Percentiles rank a stretch among this genome's conserved stretches.
These are phyloP conservation scores for Brachylomia viminalis DNA, from an alignment of 2,888 invertebrate genomes.

Conservation along the genomic window DNA sequence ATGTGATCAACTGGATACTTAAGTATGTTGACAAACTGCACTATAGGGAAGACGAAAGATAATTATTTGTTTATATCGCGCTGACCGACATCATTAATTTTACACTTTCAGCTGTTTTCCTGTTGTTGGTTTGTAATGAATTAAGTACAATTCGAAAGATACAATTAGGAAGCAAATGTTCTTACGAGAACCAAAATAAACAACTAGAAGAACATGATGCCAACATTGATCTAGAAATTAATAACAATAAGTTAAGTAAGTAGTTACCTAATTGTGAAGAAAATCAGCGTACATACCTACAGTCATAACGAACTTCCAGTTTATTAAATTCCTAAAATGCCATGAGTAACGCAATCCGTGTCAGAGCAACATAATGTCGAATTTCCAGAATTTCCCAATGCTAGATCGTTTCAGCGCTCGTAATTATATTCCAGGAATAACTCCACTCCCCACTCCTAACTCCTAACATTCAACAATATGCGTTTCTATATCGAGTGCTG, in stretches of 20 bases:
- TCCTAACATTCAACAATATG: conserved; percentile 55
- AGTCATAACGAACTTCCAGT: conserved; percentile 9
- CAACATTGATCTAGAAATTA: neutral
- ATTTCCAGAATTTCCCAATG: conserved; percentile 40
- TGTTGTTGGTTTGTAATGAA: neutral
- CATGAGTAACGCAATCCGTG: conserved; percentile 32
- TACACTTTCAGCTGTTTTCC: neutral
- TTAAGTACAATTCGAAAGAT: neutral
- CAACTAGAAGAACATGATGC: neutral
- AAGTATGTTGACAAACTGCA: conserved; percentile 21
- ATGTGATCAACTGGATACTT: conserved; percentile 27
- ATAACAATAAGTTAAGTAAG: too few species aligned
- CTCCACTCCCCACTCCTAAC: conserved; percentile 24
- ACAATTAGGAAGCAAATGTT: neutral
- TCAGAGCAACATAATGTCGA: conserved; percentile 17
- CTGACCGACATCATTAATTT: neutral
- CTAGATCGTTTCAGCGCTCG: conserved; percentile 30
- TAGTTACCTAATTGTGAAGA: too few species aligned
- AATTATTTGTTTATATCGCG: neutral
- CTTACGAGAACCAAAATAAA: neutral
- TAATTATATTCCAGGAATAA: conserved; percentile 58
- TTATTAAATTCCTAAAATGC: conserved; percentile 19
- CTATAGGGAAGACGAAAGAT: conserved; percentile 20
- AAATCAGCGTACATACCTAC: conserved; percentile 8
- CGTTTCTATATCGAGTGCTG: conserved; percentile 68